Conservation (phyloP, 2,888 invertebrate genomes). For the Tridacna gigas region DNA sequence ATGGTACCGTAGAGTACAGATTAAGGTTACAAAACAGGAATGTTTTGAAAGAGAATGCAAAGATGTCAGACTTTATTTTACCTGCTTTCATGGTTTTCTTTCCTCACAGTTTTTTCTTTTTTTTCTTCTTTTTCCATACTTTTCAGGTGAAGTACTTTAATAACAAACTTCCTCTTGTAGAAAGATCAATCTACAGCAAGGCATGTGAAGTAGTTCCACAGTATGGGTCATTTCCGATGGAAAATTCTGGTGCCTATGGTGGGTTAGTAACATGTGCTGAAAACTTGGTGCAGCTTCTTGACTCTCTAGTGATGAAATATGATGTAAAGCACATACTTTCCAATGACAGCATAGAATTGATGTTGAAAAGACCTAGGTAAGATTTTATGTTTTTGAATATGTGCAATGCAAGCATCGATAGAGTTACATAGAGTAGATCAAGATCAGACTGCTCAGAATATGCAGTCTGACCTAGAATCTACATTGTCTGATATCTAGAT, state of each 20-base stretch:
- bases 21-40: no score
- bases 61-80: no score
- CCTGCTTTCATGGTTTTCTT: no score
- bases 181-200: slow-evolving; percentile 58
- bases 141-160: slow-evolving; percentile 77
- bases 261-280: slow-evolving; percentile 78
- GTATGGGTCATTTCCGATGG: slow-evolving; percentile 79
- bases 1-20: no score
- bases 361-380: slow-evolving; percentile 71
- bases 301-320: slow-evolving; percentile 46
- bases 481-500: no score
- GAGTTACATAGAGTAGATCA: no score
- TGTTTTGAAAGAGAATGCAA: no score
- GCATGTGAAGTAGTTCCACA: slow-evolving; percentile 73
- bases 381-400: not conserved
- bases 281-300: slow-evolving; percentile 70
- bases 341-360: slow-evolving; percentile 53
- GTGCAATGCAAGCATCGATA: no score
- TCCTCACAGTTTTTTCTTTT: no score
- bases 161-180: slow-evolving; percentile 65
- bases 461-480: no score
- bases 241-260: slow-evolving; percentile 77
- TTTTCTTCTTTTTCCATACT: not conserved
- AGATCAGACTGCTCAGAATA: no score
- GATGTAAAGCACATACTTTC: slow-evolving; percentile 42